These are phyloP conservation scores for Mobula hypostoma DNA, from an alignment of 2,113 vertebrate genomes.

Conservation along the genomic window DNA sequence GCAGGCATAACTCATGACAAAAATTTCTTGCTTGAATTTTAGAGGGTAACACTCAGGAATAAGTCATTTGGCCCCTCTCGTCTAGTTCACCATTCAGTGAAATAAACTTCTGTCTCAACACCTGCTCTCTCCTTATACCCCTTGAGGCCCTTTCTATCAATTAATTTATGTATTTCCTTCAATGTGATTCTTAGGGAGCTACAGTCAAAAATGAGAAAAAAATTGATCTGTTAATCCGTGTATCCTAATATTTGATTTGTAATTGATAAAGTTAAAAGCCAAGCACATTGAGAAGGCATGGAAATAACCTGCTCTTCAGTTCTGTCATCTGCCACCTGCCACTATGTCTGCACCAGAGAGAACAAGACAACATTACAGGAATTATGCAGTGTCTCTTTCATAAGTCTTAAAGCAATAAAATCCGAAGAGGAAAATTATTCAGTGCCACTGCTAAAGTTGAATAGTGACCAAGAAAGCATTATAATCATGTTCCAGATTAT, in stretches of 20 bases:
- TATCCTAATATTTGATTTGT: background rate
- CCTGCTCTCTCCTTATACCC: too few relatives aligned
- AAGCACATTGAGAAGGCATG: too few relatives aligned
- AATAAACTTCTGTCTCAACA: too few relatives aligned
- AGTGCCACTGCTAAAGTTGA: background rate
- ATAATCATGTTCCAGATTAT: too few relatives aligned
- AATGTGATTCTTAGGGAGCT: background rate
- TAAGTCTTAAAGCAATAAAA: background rate
- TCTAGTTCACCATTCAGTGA: too few relatives aligned
- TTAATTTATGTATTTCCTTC: too few relatives aligned
- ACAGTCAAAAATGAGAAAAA: background rate
- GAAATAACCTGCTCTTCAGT: background rate
- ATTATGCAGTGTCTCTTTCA: background rate
- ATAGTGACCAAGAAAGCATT: background rate
- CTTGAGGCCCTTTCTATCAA: too few relatives aligned
- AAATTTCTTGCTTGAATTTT: too few relatives aligned
- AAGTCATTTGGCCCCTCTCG: too few relatives aligned
- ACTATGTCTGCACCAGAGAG: background rate
- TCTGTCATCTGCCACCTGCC: background rate
- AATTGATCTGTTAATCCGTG: background rate
- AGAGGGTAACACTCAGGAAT: too few relatives aligned
- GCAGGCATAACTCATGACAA: too few relatives aligned
- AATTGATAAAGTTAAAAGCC: background rate
- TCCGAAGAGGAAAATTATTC: slow-evolving; percentile 13
- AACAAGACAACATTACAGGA: background rate